Conservation (phyloP, 2,888 invertebrate species). For the Agrilus cyanescens region DNA sequence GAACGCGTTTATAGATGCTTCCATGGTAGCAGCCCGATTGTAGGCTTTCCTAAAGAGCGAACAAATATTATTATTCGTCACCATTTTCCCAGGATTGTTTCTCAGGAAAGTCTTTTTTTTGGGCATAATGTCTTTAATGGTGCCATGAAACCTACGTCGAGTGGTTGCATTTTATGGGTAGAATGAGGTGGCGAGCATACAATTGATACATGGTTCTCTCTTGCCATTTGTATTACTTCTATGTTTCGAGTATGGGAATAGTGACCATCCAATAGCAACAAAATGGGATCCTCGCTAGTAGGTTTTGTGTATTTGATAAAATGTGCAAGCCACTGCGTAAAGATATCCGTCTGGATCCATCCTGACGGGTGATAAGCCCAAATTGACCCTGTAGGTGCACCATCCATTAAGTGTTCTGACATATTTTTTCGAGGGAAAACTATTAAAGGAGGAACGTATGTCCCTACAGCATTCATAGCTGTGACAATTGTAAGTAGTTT, state of each 20-base stretch:
- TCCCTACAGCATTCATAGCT: slow-evolving; percentile 23
- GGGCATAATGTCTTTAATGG: neutral
- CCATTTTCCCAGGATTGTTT: no score
- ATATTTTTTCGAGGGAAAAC: slow-evolving; percentile 26
- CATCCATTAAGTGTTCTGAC: slow-evolving; percentile 22
- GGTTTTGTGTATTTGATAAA: slow-evolving; percentile 21
- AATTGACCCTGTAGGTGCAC: slow-evolving; percentile 22
- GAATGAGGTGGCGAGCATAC: slow-evolving; percentile 16
- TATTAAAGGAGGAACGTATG: slow-evolving; percentile 25
- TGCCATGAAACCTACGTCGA: neutral
- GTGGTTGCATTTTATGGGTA: slow-evolving; percentile 9
- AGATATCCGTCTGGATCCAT: slow-evolving; percentile 22
- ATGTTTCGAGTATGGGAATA: no score
- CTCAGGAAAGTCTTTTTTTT: no score
- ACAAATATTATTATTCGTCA: no score
- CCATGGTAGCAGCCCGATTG: no score
- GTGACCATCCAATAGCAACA: no score
- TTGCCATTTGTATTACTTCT: no score
- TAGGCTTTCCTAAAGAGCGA: no score
- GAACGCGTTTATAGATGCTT: no score
- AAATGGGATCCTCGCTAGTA: no score
- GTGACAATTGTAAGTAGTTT: slow-evolving; percentile 20
- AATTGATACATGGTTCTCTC: no score
- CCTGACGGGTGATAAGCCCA: slow-evolving; percentile 21
- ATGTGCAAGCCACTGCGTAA: slow-evolving; percentile 23